phyloP scores from a whole-genome alignment of 2,888 invertebrate species.

The Drosophila lacicola region DNA sequence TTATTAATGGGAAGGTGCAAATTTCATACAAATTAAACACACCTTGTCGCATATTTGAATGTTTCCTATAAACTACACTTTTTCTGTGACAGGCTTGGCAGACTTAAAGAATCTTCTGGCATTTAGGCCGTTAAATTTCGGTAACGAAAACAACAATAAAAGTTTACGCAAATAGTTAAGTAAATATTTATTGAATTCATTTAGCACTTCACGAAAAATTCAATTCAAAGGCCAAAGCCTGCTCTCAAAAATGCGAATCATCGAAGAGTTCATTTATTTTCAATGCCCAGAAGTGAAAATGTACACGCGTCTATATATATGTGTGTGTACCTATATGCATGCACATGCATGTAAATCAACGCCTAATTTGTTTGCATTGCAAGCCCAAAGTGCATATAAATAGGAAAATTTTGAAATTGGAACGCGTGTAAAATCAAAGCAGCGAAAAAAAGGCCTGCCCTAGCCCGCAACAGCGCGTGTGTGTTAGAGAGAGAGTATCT shows the following conservation, averaged over 20 bases:
- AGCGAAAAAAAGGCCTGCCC: constrained; percentile 40
- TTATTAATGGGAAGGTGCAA: background rate
- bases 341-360: constrained; percentile 14
- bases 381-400: constrained; percentile 4
- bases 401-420: constrained; percentile 40
- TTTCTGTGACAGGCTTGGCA: no score
- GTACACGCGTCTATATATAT: background rate
- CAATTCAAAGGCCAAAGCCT: constrained; percentile 16
- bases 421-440: constrained; percentile 15
- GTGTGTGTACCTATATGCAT: background rate
- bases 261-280: constrained; percentile 1
- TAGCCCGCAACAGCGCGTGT: background rate
- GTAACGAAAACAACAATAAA: constrained; percentile 10
- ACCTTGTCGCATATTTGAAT: background rate
- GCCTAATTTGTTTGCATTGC: background rate
- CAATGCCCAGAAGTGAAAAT: constrained; percentile 4
- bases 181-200: constrained; percentile 39
- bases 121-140: constrained; percentile 11
- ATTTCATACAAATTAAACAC: background rate
- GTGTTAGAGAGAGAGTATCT: no score
- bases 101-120: constrained; percentile 3
- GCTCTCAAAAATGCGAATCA: background rate
- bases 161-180: constrained; percentile 25
- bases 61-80: background rate
- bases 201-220: constrained; percentile 29